phyloP scores from a whole-genome alignment of 1,140 invertebrate genomes.

The Drosophila repleta region DNA sequence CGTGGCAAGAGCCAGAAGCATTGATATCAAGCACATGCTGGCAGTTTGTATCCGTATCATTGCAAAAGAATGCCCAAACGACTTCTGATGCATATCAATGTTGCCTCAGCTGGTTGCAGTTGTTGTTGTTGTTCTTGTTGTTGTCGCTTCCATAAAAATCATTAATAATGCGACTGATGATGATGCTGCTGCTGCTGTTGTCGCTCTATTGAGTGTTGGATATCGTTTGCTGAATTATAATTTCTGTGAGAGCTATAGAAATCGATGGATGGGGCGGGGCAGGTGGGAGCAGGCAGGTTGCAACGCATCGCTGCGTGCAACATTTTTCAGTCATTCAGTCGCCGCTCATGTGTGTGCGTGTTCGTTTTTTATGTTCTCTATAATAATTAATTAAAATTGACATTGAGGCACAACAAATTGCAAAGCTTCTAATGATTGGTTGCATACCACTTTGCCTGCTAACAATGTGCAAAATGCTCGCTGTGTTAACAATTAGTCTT shows the following conservation, averaged over 20 bases:
- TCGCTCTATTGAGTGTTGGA: constrained; percentile 50
- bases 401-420: constrained; percentile 78
- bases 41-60: constrained; percentile 17
- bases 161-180: constrained; percentile 67
- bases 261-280: neutral
- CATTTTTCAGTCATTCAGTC: constrained; percentile 27
- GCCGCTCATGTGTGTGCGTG: constrained; percentile 10
- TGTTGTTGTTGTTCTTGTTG: constrained; percentile 20
- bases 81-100: constrained; percentile 46
- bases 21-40: constrained; percentile 24
- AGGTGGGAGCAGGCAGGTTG: constrained; percentile 13
- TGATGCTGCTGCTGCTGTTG: constrained; percentile 37
- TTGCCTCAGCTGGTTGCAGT: constrained; percentile 11
- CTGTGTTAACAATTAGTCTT: constrained; percentile 72
- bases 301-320: constrained; percentile 69
- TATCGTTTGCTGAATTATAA: constrained; percentile 70
- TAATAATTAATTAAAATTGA: constrained; percentile 81
- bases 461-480: constrained; percentile 81
- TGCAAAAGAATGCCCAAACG: constrained; percentile 16
- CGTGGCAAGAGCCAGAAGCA: constrained; percentile 15
- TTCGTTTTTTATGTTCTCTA: constrained; percentile 50
- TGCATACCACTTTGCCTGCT: constrained; percentile 66
- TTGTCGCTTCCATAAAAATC: constrained; percentile 62
- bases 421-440: constrained; percentile 76
- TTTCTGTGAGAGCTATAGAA: constrained; percentile 39